Base-by-base conservation (phyloP, 2,888 invertebrate genomes). In the Minunthozetes semirufus region DNA sequence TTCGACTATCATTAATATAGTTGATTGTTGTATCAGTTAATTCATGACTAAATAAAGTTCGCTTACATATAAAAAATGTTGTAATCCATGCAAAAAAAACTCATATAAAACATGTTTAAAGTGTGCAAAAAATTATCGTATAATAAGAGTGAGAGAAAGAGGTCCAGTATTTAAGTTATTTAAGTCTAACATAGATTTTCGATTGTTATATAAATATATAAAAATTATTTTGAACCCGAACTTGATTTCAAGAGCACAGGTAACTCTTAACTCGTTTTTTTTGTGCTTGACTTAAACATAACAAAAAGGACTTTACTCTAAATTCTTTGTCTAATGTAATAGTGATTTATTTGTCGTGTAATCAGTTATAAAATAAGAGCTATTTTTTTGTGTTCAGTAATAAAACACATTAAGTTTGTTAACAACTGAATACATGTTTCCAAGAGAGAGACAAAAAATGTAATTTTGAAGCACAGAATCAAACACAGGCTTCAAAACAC, bases 341-440 rank as follows among this genome's bases (percentile, higher is more conserved):
- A 25, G 56, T 56, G 56, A 56, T 56, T 56, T 56, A 56, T 56
- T 56, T 56, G 56, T 56, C 56, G 25, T n/a, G 56, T 56, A 56
- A 56, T 56, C 19, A 25, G 56, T 56, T 56, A 9, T 56, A 56
- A 25, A 56, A 56, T 9, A 22, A 56, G 33, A 33, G 33, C 33
- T 56, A 25, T 56, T 56, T 56, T 53, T 9, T 56, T 22, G 19
- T 9, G 25, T 11, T 56, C 1, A 53, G 19, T n/a, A 53, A 56
- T 25, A 56, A 56, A 56, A 56, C 25, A 56, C 22, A n/a, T 25
- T 56, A 56, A 56, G 56, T 56, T 22, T 25, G 17, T 56, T 25
- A 56, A 56, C 25, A 56, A 33, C 33, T 33, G 33, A 33, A 33
- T 33, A 33, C 4, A 33, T 33, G 33, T 33, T 33, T 33, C 33